Evolutionary conservation across 2,113 vertebrate species (phyloP), one percentile per base, ranked within the genome.

Genomic region (Anguilla rostrata): DNA sequence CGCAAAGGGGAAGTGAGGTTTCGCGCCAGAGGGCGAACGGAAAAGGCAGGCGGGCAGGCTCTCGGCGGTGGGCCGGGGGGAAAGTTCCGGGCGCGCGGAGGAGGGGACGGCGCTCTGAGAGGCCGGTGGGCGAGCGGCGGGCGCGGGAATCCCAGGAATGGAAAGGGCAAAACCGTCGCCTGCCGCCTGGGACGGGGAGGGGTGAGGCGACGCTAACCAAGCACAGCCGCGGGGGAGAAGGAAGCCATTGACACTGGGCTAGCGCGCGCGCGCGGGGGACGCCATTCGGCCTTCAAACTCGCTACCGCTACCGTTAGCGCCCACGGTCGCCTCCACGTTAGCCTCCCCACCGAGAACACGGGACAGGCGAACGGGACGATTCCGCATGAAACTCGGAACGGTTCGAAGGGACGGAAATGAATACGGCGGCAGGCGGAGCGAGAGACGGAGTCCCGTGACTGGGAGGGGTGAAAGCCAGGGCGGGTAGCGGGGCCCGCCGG

Each of bases 91-190:
- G 78, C 34, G 83, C 29, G 3, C 5, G 49, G 56, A 60, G 15
- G 43, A 39, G 5, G 43, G 87, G 79, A 85, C 79, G 39, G n/a
- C n/a, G 34, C 53, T 39, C 49, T 15, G 66, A 49, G 26, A 2
- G 4, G 56, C 57, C 34, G 26, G 63, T 26, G 40, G 71, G 84
- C 40, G 78, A 43, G 53, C 85, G 86, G 57, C 63, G 78, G 49
- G 88, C 87, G 57, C 60, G 86, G 78, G 39, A 92, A 91, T 43
- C n/a, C 41, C 29, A 83, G 82, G 29, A 88, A 87, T 49, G 78
- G 88, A 91, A 93, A 91, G 91, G 92, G 88, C 91, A 26, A 6
- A 79, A 81, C 83, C 90, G 87, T 89, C 86, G 88, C 84, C 26
- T 56, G 84, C 89, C 78, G 22, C 53, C 12, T 34, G 83, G 57